Evolutionary conservation across 2,113 vertebrate species (phyloP), one percentile per base, ranked within the genome.

Genomic region (Psettodes erumei): DNA sequence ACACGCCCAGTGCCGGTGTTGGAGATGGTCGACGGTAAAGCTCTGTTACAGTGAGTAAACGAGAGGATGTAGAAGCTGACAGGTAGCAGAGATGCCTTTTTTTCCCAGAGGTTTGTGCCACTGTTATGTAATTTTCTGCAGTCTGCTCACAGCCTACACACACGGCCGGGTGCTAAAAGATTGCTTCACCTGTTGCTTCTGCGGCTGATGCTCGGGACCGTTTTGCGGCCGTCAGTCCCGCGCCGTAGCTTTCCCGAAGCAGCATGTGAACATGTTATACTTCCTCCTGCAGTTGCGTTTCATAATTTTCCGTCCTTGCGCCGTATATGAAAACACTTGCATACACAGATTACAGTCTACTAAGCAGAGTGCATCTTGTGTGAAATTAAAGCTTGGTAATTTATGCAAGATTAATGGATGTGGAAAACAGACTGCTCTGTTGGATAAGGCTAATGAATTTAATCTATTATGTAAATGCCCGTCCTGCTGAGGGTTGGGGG

Each of bases 101-200:
- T 68, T n/a, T n/a, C n/a, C n/a, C 25, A 61, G 27, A 55, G 47
- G 72, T 80, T 75, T 70, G 66, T 16, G 38, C 60, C 38, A 30
- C 48, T 43, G 69, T 87, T 87, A 87, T 83, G 71, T 86, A 82
- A 87, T 71, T 37, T 75, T 79, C 70, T 86, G 73, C 79, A 85
- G 71, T 83, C 32, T 64, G 37, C 64, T 63, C 71, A 45, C 77
- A 86, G 72, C 78, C 87, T 82, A 78, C 82, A 88, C 71, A 66
- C 54, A 63, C 5, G 56, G 72, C 79, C 48, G 59, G 58, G 23
- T 82, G 59, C 27, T 70, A 42, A 82, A 69, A 55, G 19, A 83
- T 63, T 48, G 23, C 60, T 75, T 69, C 72, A 85, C 76, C 81
- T 87, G 62, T 74, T 75, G 65, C 75, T 33, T 21, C 27, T 82